These are phyloP conservation scores for Drosophila tripunctata DNA, from an alignment of 2,888 invertebrate genomes.

Conservation along the genomic window DNA sequence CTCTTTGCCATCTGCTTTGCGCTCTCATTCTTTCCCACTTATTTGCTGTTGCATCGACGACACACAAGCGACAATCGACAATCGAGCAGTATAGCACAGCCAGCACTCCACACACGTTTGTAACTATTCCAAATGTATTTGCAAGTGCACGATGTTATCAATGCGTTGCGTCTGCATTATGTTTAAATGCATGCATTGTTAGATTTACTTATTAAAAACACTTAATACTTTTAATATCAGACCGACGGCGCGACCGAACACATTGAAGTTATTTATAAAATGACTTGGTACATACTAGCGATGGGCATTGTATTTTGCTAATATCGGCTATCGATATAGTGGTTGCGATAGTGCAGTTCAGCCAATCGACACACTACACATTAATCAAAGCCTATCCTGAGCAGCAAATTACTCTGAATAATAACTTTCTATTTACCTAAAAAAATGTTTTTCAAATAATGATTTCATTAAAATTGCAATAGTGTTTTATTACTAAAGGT, in stretches of 20 bases:
- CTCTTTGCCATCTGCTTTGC: constrained; percentile 76
- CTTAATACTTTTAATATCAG: constrained; percentile 24
- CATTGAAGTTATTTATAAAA: constrained; percentile 62
- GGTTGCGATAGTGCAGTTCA: constrained; percentile 27
- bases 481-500: too few species aligned
- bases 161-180: not conserved
- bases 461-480: too few species aligned
- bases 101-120: too few species aligned
- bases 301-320: too few species aligned
- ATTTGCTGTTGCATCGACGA: constrained; percentile 70
- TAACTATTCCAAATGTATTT: constrained; percentile 19
- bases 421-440: too few species aligned
- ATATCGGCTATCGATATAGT: constrained; percentile 45
- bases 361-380: too few species aligned
- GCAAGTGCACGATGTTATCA: constrained; percentile 9
- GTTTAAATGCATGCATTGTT: constrained; percentile 6
- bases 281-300: constrained; percentile 38
- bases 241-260: constrained; percentile 53
- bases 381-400: too few species aligned
- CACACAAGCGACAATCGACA: too few species aligned
- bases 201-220: constrained; percentile 25
- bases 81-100: constrained; percentile 43
- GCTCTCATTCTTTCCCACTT: constrained; percentile 77
- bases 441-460: too few species aligned
- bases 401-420: too few species aligned